Evolutionary conservation across 2,888 invertebrate species (phyloP), one percentile per base, ranked within the genome.

Genomic region (Tiphia femorata): DNA sequence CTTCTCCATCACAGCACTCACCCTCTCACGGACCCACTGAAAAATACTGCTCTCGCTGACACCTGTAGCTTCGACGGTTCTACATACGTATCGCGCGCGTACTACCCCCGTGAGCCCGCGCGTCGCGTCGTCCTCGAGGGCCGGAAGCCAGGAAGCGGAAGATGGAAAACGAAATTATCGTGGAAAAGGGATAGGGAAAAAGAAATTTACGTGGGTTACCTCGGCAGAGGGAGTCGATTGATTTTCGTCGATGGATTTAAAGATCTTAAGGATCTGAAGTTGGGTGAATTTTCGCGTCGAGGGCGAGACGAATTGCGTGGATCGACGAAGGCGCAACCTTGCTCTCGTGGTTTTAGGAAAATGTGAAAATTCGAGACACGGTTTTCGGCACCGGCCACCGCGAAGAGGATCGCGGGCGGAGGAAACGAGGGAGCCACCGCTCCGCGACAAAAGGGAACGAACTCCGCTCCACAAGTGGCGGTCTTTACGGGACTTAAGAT

Each of bases 31-130:
- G 64, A 67, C 73, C 70, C 72, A 70, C 72, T 81, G 82, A 83
- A 83, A 83, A 83, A 82, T 82, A 82, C 82, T 73, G 75, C 74
- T 78, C 77, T 75, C 76, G 75, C 83, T 83, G 83, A 83, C 83
- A 83, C 83, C 83, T 83, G 83, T 83, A 75, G 83, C 82, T 83
- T 82, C 81, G 64, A 70, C 78, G 73, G n/a, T 78, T 82, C 78
- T 80, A 81, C 82, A 79, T 82, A 80, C 80, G 79, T 76, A 67
- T n/a, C n/a, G n/a, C n/a, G n/a, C n/a, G n/a, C 60, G 66, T 70
- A 65, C 64, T 67, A 67, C 68, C 53, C 61, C 49, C 48, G 37
- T 46, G 19, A 29, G 27, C n/a, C n/a, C 57, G 49, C 20, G n/a
- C 48, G 50, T 55, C 38, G 56, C 52, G 61, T 56, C 12, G 20